Base-by-base conservation (phyloP, 2,888 invertebrate genomes). In the Zhuqinia jingwanae region DNA sequence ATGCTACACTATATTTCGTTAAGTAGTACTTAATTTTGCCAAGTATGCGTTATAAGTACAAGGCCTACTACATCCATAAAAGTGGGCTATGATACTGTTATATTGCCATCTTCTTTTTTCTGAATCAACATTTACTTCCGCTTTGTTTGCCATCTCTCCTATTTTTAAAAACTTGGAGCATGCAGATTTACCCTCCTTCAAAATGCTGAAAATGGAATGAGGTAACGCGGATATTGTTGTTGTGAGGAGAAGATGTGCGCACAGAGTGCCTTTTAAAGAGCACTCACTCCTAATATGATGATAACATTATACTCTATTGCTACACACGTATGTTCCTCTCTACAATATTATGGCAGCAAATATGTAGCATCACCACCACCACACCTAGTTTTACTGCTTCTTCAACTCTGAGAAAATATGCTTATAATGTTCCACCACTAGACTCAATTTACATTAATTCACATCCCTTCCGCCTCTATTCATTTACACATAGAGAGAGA, bases 371-470 rank as follows among this genome's bases (percentile, higher is more conserved):
- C 1, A n/a, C 56, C 53, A 36, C 25, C 11, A 47, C 42, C 11
- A 36, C 3, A 36, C 36, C 3, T 36, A 36, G 36, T 36, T 36
- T 36, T 36, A 8, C 5, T 36, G 36, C 36, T 36, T 6, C 36
- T 36, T 36, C n/a, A n/a, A n/a, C n/a, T n/a, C n/a, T n/a, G n/a
- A n/a, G n/a, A n/a, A n/a, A 36, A 6, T 36, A 36, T 36, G 8
- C 36, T 3, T 36, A 36, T 36, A 36, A 45, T 45, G n/a, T n/a
- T n/a, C 65, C 36, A 58, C 27, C 20, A 60, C 36, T 22, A 45
- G 68, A 45, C 84, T 78, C 45, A 68, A 78, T 78, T 78, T 84
- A 78, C 84, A 70, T 84, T 84, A 84, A 84, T 84, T 84, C 84
- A 68, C 84, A 76, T 83, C 77, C 77, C 25, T 58, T 76, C 56